A percentile compares a stretch with the other conserved stretches of the same genome.
Conservation (phyloP, 2,888 invertebrate species). For the Agelastica alni region DNA sequence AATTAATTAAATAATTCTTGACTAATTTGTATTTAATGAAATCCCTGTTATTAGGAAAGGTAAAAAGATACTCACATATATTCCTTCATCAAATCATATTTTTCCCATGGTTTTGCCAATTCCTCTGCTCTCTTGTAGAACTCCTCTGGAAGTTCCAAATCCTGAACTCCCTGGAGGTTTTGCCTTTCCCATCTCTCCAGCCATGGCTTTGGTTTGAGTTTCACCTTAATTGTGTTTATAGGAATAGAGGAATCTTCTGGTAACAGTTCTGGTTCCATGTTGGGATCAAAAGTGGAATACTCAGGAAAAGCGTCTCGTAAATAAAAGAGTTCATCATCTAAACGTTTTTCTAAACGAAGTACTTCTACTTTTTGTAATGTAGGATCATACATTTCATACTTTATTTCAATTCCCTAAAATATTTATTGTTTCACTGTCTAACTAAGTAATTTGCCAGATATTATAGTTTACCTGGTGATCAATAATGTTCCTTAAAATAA, state of each 20-base stretch:
- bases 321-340: constrained; percentile 88
- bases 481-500: constrained; percentile 89
- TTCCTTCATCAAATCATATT: constrained; percentile 91
- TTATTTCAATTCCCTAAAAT: constrained; percentile 63
- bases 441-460: neutral
- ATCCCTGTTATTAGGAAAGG: too few relatives aligned
- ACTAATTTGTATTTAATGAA: too few relatives aligned
- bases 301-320: constrained; percentile 88
- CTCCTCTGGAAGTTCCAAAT: constrained; percentile 48
- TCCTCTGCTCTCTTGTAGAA: constrained; percentile 60
- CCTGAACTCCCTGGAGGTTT: constrained; percentile 71
- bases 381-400: constrained; percentile 93
- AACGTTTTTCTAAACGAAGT: constrained; percentile 85
- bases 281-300: constrained; percentile 88
- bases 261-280: constrained; percentile 84
- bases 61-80: constrained; percentile 67
- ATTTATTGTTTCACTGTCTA: neutral
- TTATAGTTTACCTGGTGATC: constrained; percentile 69
- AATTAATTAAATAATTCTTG: too few relatives aligned
- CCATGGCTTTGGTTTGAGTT: constrained; percentile 86
- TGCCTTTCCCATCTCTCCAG: constrained; percentile 84
- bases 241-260: constrained; percentile 66
- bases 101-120: constrained; percentile 77
- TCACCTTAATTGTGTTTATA: constrained; percentile 61
- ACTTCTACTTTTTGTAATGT: constrained; percentile 88